Base-by-base conservation (phyloP, 37 sponge, comb jelly and placozoan species). In the Bolinopsis microptera region DNA sequence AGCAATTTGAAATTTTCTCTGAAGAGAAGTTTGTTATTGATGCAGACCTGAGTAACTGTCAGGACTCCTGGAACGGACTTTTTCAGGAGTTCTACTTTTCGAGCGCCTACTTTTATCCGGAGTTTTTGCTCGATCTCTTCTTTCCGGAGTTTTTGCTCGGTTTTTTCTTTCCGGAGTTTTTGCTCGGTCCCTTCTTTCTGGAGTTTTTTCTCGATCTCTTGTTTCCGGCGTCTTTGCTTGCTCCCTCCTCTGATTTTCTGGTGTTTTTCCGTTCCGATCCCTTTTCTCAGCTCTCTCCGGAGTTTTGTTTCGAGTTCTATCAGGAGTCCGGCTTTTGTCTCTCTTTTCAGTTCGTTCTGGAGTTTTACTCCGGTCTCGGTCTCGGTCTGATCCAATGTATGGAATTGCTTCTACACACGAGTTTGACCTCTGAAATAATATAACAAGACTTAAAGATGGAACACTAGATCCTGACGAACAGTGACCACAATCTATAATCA, bases 71-170 rank as follows among this genome's bases (percentile, higher is more conserved):
- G 13, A 21, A 34, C 80, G 28, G 9, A 32, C 1, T 32, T 36
- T 77, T 0, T 32, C 36, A 21, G 21, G 36, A 32, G 35, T 32
- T 36, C 80, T 28, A 27, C 32, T 32, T 36, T 27, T 77, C 36
- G 80, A 77, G 93, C 24, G 33, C 41, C 88, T 92, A 93, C 67
- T 32, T 33, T 28, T 94, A 93, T 69, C 69, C 69, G 69, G 76
- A 69, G 69, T 94, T 70, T 83, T 94, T 69, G 90, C 92, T 92
- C 69, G 95, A 92, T 35, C 93, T 31, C 26, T 33, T 30, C 33
- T 94, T 83, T 67, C 83, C 94, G 8, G 75, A 69, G 0, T 93
- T 74, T 33, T 94, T 93, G 75, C 31, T 72, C 26, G 75, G 18
- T 28, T n/a, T 72, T n/a, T 28, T 72, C 13, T 72, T n/a, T 72